These are phyloP conservation scores for Habropoda laboriosa DNA, from an alignment of 1,140 invertebrate species.

Conservation along the genomic window DNA sequence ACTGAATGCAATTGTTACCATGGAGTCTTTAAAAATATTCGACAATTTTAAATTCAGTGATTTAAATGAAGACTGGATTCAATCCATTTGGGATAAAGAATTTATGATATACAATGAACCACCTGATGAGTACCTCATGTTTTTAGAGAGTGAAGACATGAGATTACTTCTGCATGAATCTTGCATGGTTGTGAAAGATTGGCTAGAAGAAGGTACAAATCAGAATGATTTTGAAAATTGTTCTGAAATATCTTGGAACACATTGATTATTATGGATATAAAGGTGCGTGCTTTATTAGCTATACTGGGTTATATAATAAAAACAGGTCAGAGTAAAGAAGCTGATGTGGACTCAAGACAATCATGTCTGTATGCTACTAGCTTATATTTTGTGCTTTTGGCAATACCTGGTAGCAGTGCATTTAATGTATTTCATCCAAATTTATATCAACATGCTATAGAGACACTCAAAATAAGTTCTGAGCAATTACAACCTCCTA, in stretches of 20 bases:
- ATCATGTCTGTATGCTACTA: slow-evolving; percentile 77
- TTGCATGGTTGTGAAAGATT: slow-evolving; percentile 63
- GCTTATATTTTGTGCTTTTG: slow-evolving; percentile 81
- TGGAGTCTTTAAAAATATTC: slow-evolving; percentile 75
- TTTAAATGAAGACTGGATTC: slow-evolving; percentile 80
- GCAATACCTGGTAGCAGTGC: slow-evolving; percentile 83
- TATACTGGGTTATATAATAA: slow-evolving; percentile 82
- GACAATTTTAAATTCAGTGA: slow-evolving; percentile 74
- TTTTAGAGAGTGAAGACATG: slow-evolving; percentile 77
- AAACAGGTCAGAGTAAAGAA: slow-evolving; percentile 76
- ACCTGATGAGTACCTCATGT: slow-evolving; percentile 78
- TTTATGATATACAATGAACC: slow-evolving; percentile 80
- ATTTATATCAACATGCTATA: slow-evolving; percentile 81
- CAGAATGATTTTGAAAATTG: slow-evolving; percentile 53
- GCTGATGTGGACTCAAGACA: slow-evolving; percentile 73
- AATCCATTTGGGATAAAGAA: slow-evolving; percentile 80
- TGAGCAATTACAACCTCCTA: slow-evolving; percentile 63
- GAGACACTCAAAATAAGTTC: slow-evolving; percentile 79
- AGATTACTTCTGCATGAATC: slow-evolving; percentile 72
- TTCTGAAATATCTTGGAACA: slow-evolving; percentile 81
- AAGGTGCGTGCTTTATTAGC: slow-evolving; percentile 81
- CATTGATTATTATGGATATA: slow-evolving; percentile 79
- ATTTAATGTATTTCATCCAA: slow-evolving; percentile 84
- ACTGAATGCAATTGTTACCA: slow-evolving; percentile 42
- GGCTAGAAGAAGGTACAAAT: slow-evolving; percentile 61